Conservation (phyloP, 2,797 vertebrate species). For the Rhinatrema bivittatum region DNA sequence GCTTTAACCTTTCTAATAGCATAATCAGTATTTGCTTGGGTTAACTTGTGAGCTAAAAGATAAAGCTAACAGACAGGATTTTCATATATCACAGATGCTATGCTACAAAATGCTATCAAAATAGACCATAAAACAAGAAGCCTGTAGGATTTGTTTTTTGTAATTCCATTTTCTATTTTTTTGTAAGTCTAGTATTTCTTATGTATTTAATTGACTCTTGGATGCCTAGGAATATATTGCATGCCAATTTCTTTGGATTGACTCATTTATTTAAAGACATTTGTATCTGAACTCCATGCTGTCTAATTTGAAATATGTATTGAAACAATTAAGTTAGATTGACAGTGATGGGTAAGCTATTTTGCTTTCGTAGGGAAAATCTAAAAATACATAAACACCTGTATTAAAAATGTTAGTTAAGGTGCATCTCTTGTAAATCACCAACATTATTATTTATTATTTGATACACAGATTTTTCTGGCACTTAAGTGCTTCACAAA, state of each 20-base stretch:
- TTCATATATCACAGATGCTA: too few relatives aligned
- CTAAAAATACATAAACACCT: slow-evolving; percentile 41
- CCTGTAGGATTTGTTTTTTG: too few relatives aligned
- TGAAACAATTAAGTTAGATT: slow-evolving; percentile 31
- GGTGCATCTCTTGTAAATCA: slow-evolving; percentile 35
- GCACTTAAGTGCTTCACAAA: slow-evolving; percentile 34
- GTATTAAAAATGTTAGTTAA: slow-evolving; percentile 33
- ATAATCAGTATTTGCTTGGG: too few relatives aligned
- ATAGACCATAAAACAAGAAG: too few relatives aligned
- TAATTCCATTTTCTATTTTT: too few relatives aligned
- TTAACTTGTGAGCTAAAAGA: too few relatives aligned
- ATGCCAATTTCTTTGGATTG: slow-evolving; percentile 12
- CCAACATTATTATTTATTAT: slow-evolving; percentile 39
- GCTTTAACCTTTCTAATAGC: too few relatives aligned
- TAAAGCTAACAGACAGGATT: too few relatives aligned
- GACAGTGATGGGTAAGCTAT: slow-evolving; percentile 18
- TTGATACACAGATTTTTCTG: slow-evolving; percentile 32
- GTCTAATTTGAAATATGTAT: slow-evolving; percentile 23
- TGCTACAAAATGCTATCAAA: too few relatives aligned
- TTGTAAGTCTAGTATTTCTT: too few relatives aligned
- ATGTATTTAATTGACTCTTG: too few relatives aligned
- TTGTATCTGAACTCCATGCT: slow-evolving; percentile 9
- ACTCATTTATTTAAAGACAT: slow-evolving; percentile 11
- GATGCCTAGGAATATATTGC: too few relatives aligned
- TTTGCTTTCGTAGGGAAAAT: slow-evolving; percentile 12